phyloP scores from a whole-genome alignment of 2,888 invertebrate genomes.

The Iphiclides podalirius region DNA sequence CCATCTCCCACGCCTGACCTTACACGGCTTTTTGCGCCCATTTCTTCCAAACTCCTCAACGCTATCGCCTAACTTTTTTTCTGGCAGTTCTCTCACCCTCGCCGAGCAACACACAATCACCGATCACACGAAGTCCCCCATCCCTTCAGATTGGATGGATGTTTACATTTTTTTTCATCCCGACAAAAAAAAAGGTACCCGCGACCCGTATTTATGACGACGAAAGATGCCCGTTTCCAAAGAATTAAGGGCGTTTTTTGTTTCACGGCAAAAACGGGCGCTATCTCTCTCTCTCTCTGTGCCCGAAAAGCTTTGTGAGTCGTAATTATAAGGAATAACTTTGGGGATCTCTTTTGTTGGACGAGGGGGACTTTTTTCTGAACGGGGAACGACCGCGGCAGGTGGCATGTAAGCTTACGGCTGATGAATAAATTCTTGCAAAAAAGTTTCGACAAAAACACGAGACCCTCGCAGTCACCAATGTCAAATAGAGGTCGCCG shows the following conservation, averaged over 20 bases:
- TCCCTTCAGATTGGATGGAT: conserved; percentile 46
- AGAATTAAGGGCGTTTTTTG: conserved; percentile 64
- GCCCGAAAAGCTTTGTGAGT: conserved; percentile 64
- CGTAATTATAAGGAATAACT: conserved; percentile 76
- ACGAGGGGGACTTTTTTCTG: conserved; percentile 71
- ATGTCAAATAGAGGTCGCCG: conserved; percentile 77
- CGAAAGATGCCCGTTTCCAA: conserved; percentile 55
- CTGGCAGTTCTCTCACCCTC: not conserved
- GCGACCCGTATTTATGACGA: conserved; percentile 44
- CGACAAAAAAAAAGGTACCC: conserved; percentile 51
- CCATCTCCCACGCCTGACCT: conserved; percentile 13
- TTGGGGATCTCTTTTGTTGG: conserved; percentile 72
- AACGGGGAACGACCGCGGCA: conserved; percentile 75
- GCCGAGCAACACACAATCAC: conserved; percentile 30
- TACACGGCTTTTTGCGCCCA: not conserved
- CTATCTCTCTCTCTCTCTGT: too few relatives aligned
- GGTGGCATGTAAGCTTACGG: conserved; percentile 71
- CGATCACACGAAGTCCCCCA: conserved; percentile 34
- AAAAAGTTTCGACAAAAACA: conserved; percentile 66
- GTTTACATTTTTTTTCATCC: conserved; percentile 70
- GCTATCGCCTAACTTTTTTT: conserved; percentile 8
- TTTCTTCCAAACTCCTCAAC: conserved; percentile 20
- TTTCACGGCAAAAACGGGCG: conserved; percentile 50
- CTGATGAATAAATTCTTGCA: conserved; percentile 59
- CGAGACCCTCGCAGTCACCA: conserved; percentile 46